Evolutionary conservation across 2,113 vertebrate species (phyloP).

Genomic region (Takifugu bimaculatus): DNA sequence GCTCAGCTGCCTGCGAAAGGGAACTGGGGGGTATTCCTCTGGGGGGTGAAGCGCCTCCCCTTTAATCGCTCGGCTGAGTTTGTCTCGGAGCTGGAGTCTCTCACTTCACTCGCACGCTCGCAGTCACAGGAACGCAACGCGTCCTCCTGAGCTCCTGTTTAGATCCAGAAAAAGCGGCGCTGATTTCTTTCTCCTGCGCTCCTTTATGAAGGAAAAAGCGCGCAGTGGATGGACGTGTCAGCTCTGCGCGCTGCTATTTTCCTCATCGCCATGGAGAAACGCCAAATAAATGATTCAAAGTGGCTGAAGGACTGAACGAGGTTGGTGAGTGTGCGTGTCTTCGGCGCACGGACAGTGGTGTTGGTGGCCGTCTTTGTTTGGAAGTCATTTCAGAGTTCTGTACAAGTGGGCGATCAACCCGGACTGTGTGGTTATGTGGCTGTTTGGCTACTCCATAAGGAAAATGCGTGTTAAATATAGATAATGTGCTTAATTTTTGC

Average conservation of each 20-base stretch:
- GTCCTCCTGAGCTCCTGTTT: slow-evolving; percentile 9
- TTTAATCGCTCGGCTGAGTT: slow-evolving; percentile 66
- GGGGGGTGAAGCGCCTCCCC: slow-evolving; percentile 68
- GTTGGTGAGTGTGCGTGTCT: slow-evolving; percentile 42
- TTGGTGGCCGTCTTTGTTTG: not conserved
- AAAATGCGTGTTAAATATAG: no score
- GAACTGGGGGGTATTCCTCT: slow-evolving; percentile 44
- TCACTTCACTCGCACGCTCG: slow-evolving; percentile 51
- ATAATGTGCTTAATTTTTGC: no score
- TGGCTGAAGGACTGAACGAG: slow-evolving; percentile 53
- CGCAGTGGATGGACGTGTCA: slow-evolving; percentile 3
- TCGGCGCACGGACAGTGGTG: not conserved
- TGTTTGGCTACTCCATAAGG: no score
- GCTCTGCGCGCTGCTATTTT: slow-evolving; percentile 16
- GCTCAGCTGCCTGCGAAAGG: slow-evolving; percentile 52
- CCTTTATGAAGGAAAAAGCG: slow-evolving; percentile 9
- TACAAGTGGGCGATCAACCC: no score
- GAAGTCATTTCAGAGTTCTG: slow-evolving; percentile 11
- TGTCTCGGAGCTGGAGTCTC: slow-evolving; percentile 45
- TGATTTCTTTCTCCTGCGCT: not conserved
- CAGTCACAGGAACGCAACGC: slow-evolving; percentile 33
- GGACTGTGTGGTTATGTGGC: no score
- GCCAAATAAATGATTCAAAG: slow-evolving; percentile 52
- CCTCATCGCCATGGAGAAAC: slow-evolving; percentile 52
- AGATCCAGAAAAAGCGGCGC: not conserved